Percentiles rank a stretch among this genome's conserved stretches.
phyloP scores from a whole-genome alignment of 1,140 invertebrate genomes.

The Ruditapes philippinarum region DNA sequence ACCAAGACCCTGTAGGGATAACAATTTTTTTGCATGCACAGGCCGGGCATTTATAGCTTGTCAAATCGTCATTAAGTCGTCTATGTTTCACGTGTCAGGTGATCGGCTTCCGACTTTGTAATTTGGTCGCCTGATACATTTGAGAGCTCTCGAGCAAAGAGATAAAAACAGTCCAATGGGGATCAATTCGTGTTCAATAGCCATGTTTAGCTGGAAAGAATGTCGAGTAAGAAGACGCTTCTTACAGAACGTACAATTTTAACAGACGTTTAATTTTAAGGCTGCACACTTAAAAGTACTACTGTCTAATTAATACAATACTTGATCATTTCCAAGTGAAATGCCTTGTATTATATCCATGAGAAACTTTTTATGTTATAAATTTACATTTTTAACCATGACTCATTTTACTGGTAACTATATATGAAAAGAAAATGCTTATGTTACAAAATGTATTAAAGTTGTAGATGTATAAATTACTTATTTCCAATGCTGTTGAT shows the following conservation, averaged over 20 bases:
- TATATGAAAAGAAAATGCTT: too few relatives aligned
- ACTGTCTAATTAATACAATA: too few relatives aligned
- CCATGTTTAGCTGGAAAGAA: not conserved
- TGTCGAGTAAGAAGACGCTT: not conserved
- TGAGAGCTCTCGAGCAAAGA: conserved; percentile 16
- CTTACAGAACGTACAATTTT: not conserved
- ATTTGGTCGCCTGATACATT: conserved; percentile 12
- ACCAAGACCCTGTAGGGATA: not conserved
- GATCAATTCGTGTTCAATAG: conserved; percentile 19
- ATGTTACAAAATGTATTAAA: too few relatives aligned
- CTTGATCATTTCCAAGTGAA: too few relatives aligned
- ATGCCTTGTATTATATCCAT: too few relatives aligned
- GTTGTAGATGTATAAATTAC: too few relatives aligned
- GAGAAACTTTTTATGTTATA: too few relatives aligned
- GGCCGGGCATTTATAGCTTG: not conserved
- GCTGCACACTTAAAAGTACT: too few relatives aligned
- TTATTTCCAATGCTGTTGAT: too few relatives aligned
- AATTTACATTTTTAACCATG: too few relatives aligned
- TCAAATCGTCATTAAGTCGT: not conserved
- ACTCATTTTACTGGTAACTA: too few relatives aligned
- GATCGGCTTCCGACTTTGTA: conserved; percentile 2
- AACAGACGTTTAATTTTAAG: too few relatives aligned
- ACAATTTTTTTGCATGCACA: not conserved
- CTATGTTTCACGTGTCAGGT: conserved; percentile 8
- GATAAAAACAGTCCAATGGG: conserved; percentile 17